phyloP scores from a whole-genome alignment of 2,113 vertebrate species.

The Cryptotis parvus region DNA sequence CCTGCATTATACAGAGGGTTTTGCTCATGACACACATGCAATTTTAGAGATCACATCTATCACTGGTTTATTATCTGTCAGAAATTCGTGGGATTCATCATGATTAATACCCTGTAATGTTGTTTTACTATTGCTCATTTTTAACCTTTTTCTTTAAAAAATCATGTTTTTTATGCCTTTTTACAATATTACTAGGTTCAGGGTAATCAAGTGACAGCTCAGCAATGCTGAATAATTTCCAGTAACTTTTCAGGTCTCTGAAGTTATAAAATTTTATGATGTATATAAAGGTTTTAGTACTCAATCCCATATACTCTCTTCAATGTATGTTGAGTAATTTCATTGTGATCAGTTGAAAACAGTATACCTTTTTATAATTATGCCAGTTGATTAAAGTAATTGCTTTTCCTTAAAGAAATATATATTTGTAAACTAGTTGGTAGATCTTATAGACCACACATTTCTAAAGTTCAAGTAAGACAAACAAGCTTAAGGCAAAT shows the following conservation, averaged over 20 bases:
- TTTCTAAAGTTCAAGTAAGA: slow-evolving; percentile 49
- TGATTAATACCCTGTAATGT: slow-evolving; percentile 75
- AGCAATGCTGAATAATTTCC: slow-evolving; percentile 65
- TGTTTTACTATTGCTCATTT: slow-evolving; percentile 74
- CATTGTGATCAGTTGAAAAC: slow-evolving; percentile 30
- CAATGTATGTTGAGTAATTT: neutral
- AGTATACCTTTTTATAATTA: neutral
- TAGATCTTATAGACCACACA: neutral
- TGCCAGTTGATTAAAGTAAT: slow-evolving; percentile 35
- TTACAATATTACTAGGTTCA: slow-evolving; percentile 58
- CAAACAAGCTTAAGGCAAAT: neutral
- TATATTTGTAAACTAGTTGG: no score
- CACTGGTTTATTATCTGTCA: slow-evolving; percentile 83
- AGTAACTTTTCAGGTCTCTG: slow-evolving; percentile 70
- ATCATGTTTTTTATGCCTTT: slow-evolving; percentile 63
- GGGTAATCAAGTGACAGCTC: slow-evolving; percentile 65
- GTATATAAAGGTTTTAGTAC: slow-evolving; percentile 73
- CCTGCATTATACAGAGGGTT: slow-evolving; percentile 77
- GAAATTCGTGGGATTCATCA: slow-evolving; percentile 31
- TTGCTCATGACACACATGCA: slow-evolving; percentile 71
- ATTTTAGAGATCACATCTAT: slow-evolving; percentile 83
- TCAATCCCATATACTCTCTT: slow-evolving; percentile 5
- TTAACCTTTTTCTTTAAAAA: slow-evolving; percentile 43
- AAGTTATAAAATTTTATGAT: slow-evolving; percentile 77
- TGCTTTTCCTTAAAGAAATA: neutral